Evolutionary conservation across 2,888 invertebrate genomes (phyloP), one percentile per base, ranked within the genome.

Genomic region (Cerceris rybyensis): DNA sequence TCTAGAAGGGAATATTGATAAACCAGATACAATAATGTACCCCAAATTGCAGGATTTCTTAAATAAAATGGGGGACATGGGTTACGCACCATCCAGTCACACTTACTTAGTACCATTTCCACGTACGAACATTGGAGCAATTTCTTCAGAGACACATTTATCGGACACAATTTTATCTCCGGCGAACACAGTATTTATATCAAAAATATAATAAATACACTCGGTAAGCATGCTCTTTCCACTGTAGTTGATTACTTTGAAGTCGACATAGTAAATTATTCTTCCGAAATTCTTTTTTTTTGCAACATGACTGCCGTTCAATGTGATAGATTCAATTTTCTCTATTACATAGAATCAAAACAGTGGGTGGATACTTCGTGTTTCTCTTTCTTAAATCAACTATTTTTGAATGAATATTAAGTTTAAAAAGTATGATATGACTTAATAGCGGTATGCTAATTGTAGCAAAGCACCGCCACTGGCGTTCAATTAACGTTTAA

Each of bases 111-210:
- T 92, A 46, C 90, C 91, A 52, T 92, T 91, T 70, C 92, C 92
- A 41, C 90, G 87, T 82, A 92, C 92, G 11, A 91, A 92, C 55
- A 87, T 92, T 17, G 92, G 91, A 16, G 88, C 89, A 13, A 84
- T 92, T 14, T 87, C 91, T 11, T 83, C 86, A 13, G 83, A 89
- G 70, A 87, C 86, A 54, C 86, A 78, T 63, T 78, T 92, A 16
- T 87, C 87, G 49, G 92, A 92, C 9, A 92, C 92, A 13, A 89
- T 92, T 70, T 84, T 92, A 28, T 92, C 87, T 86, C 92, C 92
- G 72, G 90, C 92, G 13, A 92, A 92, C 67, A 92, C 92, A 82
- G 90, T 92, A 88, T 92, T 92, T 70, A 92, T 92, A 78, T 91
- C 91, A 65, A 92, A 92, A 77, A 89, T 92, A 85, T 91, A 91